Conservation (phyloP, 1,140 invertebrate genomes). For the Protaetia brevitarsis region DNA sequence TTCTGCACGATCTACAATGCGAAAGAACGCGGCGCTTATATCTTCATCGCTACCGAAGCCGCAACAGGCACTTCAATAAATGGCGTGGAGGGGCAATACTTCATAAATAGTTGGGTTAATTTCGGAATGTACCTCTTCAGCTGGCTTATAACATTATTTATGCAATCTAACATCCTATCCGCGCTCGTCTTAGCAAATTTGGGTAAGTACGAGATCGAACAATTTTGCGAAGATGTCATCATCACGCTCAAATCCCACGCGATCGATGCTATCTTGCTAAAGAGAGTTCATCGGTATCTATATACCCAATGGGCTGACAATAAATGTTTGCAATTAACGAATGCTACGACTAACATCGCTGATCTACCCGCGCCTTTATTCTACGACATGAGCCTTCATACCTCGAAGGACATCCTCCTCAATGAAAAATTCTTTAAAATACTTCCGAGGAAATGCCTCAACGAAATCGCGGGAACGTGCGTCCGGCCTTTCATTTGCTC, state of each 20-base stretch:
- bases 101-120: not conserved
- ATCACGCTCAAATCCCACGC: not conserved
- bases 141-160: not conserved
- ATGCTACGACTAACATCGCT: not conserved
- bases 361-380: not conserved
- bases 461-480: not conserved
- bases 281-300: not conserved
- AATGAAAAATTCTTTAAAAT: not conserved
- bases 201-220: not conserved
- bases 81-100: not conserved
- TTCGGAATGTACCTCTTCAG: not conserved
- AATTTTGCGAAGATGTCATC: constrained; percentile 1
- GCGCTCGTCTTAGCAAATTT: not conserved
- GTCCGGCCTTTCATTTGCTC: not conserved
- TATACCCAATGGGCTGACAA: constrained; percentile 10
- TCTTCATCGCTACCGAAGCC: not conserved
- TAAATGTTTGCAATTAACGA: not conserved
- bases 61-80: not conserved
- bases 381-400: not conserved
- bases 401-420: not conserved
- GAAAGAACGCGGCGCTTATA: not conserved
- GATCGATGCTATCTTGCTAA: not conserved
- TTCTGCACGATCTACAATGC: not conserved
- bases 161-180: not conserved
- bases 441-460: not conserved